Evolutionary conservation across 2,113 vertebrate species (phyloP).

Genomic region (Azemiops feae): DNA sequence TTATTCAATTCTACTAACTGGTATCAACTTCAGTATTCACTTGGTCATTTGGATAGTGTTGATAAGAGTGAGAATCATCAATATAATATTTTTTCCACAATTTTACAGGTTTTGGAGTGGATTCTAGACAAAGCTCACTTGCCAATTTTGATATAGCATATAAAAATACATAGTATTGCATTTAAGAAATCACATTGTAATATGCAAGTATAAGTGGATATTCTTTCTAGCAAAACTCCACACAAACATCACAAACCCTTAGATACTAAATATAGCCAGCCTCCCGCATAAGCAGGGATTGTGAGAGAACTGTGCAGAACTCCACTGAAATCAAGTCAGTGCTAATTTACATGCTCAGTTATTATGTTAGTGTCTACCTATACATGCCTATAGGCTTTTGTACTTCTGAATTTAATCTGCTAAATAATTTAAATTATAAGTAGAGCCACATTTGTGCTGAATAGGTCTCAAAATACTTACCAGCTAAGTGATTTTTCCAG

Average conservation of each 20-base stretch:
- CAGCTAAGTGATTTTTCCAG: constrained; percentile 11
- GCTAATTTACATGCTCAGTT: constrained; percentile 72
- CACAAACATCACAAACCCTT: constrained; percentile 2
- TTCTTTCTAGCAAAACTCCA: constrained; percentile 22
- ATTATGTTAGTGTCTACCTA: constrained; percentile 65
- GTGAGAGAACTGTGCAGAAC: constrained; percentile 26
- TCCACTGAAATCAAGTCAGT: constrained; percentile 54
- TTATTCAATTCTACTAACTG: neutral
- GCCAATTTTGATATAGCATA: neutral
- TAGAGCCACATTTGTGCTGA: constrained; percentile 13
- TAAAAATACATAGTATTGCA: constrained; percentile 6
- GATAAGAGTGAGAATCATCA: neutral
- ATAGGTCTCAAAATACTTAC: constrained; percentile 44
- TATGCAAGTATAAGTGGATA: neutral
- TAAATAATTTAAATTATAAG: constrained; percentile 27
- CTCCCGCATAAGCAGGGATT: neutral
- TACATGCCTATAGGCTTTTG: constrained; percentile 44
- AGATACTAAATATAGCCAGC: constrained; percentile 1
- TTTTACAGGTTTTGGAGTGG: neutral
- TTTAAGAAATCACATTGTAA: constrained; percentile 38
- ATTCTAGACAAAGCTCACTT: neutral
- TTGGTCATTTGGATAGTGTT: neutral
- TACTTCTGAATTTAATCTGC: constrained; percentile 17
- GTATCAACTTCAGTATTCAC: neutral
- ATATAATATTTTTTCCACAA: neutral